These are phyloP conservation scores for Cynoglossus semilaevis DNA, from an alignment of 2,113 vertebrate species.

Conservation along the genomic window DNA sequence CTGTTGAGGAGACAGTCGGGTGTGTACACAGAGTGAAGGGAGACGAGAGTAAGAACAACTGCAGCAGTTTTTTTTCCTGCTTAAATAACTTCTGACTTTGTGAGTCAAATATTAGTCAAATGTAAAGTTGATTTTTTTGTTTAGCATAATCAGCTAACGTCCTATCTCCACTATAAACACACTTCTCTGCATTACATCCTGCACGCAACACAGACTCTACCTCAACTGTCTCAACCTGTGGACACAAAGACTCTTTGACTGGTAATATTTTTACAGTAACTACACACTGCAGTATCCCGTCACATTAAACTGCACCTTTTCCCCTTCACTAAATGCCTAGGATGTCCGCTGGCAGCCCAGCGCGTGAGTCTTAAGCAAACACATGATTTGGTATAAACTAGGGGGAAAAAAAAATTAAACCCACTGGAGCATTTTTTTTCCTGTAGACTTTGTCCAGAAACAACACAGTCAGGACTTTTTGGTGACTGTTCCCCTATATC, in stretches of 20 bases:
- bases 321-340: constrained; percentile 29
- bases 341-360: constrained; percentile 50
- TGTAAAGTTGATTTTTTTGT: constrained; percentile 5
- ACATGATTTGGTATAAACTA: constrained; percentile 36
- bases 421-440: constrained; percentile 20
- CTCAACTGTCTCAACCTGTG: constrained; percentile 44
- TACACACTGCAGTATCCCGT: constrained; percentile 54
- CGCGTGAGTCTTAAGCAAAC: constrained; percentile 48
- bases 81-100: neutral
- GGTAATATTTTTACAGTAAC: constrained; percentile 67
- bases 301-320: constrained; percentile 26
- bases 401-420: constrained; percentile 34
- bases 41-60: constrained; percentile 9
- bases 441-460: constrained; percentile 39
- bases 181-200: constrained; percentile 32
- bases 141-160: constrained; percentile 21
- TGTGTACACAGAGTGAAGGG: constrained; percentile 23
- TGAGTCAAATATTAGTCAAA: neutral
- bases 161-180: constrained; percentile 13
- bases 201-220: constrained; percentile 33
- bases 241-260: constrained; percentile 69
- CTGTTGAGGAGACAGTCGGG: constrained; percentile 41
- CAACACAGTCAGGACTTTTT: constrained; percentile 36
- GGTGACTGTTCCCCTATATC: constrained; percentile 50
- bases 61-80: accelerated